Percentiles rank a stretch among this genome's conserved stretches.
phyloP scores from a whole-genome alignment of 2,113 vertebrate genomes.

The Martes martes region DNA sequence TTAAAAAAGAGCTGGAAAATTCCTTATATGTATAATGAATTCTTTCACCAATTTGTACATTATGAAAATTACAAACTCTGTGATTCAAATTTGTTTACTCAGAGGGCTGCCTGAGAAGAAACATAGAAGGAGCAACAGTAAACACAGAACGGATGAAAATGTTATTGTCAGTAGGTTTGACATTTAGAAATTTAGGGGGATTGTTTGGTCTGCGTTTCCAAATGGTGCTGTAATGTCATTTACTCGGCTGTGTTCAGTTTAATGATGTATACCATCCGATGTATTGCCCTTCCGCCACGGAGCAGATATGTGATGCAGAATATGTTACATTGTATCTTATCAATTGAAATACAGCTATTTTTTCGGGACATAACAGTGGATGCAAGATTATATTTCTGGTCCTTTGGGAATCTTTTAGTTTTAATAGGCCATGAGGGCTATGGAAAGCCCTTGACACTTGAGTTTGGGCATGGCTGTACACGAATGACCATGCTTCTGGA shows the following conservation, averaged over 20 bases:
- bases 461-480: not conserved
- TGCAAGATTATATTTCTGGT: slow-evolving; percentile 12
- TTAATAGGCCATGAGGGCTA: slow-evolving; percentile 43
- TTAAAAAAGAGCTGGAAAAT: not conserved
- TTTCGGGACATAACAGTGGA: not conserved
- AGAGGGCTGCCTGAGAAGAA: not conserved
- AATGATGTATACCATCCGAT: not conserved
- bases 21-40: not conserved
- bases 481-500: slow-evolving; percentile 29
- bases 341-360: not conserved
- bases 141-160: not conserved
- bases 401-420: slow-evolving; percentile 44
- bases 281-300: not conserved
- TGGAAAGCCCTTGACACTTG: slow-evolving; percentile 42
- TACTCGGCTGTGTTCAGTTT: not conserved
- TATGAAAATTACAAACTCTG: not conserved
- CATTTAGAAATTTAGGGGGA: slow-evolving; percentile 49
- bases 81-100: slow-evolving; percentile 22
- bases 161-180: slow-evolving; percentile 43
- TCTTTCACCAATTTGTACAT: not conserved
- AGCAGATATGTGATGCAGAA: not conserved
- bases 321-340: slow-evolving; percentile 11
- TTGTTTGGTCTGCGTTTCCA: slow-evolving; percentile 40
- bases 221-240: not conserved
- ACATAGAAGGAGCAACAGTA: not conserved